Percentiles rank a stretch among this genome's conserved stretches.
phyloP scores from a whole-genome alignment of 2,113 vertebrate genomes.

The Chloropsis hardwickii region DNA sequence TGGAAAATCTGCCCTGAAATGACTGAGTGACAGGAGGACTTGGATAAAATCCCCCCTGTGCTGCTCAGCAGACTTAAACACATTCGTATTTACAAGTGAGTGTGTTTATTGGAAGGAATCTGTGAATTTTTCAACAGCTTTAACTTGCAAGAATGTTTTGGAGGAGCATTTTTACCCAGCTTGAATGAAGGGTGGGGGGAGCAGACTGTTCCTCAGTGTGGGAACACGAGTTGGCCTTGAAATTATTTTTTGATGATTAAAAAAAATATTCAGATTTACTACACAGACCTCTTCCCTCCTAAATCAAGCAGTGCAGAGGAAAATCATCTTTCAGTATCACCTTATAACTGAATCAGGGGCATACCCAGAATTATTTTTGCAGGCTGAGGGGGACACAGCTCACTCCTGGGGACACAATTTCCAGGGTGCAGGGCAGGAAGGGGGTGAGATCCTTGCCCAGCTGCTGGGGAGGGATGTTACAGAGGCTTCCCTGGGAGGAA shows the following conservation, averaged over 20 bases:
- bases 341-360: accelerated
- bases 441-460: not conserved
- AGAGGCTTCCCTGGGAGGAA: not conserved
- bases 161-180: not conserved
- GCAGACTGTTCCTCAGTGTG: not conserved
- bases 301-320: not conserved
- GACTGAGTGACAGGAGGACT: not conserved
- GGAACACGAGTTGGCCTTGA: not conserved
- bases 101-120: not conserved
- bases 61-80: not conserved
- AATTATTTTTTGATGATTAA: not conserved
- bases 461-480: not conserved
- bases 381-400: not conserved
- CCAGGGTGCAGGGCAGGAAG: not conserved
- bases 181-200: not conserved
- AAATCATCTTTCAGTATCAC: not conserved
- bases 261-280: not conserved
- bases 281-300: not conserved
- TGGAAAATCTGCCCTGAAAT: not conserved
- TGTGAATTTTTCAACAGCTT: not conserved
- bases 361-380: not conserved
- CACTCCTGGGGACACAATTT: not conserved
- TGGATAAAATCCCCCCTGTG: not conserved
- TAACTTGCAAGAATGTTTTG: not conserved
- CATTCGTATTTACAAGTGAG: not conserved